These are phyloP conservation scores for Philypnodon macrostomus DNA, from an alignment of 2,797 vertebrate species.

Conservation along the genomic window DNA sequence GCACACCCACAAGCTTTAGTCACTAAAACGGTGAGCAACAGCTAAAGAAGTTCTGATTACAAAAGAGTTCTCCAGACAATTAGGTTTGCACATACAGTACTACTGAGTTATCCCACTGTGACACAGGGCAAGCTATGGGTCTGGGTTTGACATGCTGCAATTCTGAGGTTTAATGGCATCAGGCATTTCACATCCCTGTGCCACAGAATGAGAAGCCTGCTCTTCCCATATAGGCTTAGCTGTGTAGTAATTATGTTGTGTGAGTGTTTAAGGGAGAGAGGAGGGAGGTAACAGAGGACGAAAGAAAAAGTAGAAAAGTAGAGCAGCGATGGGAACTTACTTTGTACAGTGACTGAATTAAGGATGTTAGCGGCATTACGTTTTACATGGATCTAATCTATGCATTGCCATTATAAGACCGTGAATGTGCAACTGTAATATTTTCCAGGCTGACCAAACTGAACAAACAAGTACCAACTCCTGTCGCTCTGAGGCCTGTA, in stretches of 20 bases:
- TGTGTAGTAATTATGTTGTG: slow-evolving; percentile 75
- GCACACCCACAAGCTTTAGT: slow-evolving; percentile 42
- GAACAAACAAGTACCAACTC: slow-evolving; percentile 5
- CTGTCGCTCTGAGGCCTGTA: too few species aligned
- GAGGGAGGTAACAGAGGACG: slow-evolving; percentile 41
- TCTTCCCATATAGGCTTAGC: slow-evolving; percentile 68
- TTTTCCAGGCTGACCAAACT: slow-evolving; percentile 21
- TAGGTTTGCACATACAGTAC: slow-evolving; percentile 41
- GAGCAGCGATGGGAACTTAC: slow-evolving; percentile 38
- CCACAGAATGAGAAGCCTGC: slow-evolving; percentile 73
- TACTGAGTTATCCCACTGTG: slow-evolving; percentile 57
- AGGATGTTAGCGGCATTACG: slow-evolving; percentile 45
- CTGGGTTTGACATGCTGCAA: slow-evolving; percentile 67
- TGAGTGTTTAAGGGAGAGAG: slow-evolving; percentile 51
- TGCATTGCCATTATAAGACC: slow-evolving; percentile 21
- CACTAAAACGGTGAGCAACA: slow-evolving; percentile 47
- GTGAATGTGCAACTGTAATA: slow-evolving; percentile 23
- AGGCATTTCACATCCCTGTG: slow-evolving; percentile 68
- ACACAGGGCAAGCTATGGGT: slow-evolving; percentile 37
- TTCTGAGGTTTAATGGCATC: slow-evolving; percentile 77
- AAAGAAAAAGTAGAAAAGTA: slow-evolving; percentile 47
- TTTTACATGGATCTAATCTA: slow-evolving; percentile 17
- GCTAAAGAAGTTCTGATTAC: slow-evolving; percentile 51
- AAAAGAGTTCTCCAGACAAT: slow-evolving; percentile 56
- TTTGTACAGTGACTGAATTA: slow-evolving; percentile 24